Percentiles rank a stretch among this genome's conserved stretches.
Evolutionary conservation across 2,888 invertebrate genomes (phyloP).

Genomic region (Archips xylosteana): DNA sequence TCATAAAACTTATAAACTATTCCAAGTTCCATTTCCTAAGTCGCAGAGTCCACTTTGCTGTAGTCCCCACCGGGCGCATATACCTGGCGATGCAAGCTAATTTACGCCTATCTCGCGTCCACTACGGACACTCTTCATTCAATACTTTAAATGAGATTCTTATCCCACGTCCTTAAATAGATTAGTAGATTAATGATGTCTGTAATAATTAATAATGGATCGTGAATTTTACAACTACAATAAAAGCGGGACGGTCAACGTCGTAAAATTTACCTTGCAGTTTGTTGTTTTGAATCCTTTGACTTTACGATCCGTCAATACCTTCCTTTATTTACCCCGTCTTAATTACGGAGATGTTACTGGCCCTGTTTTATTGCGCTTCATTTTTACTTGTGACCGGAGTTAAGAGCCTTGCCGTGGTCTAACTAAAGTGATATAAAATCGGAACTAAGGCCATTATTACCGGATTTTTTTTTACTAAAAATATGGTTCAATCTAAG

Average conservation of each 20-base stretch:
- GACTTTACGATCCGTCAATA: constrained; percentile 82
- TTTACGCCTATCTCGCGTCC: constrained; percentile 84
- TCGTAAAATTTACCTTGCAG: constrained; percentile 81
- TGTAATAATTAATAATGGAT: constrained; percentile 86
- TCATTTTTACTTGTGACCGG: constrained; percentile 68
- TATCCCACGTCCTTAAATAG: constrained; percentile 85
- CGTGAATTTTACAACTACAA: constrained; percentile 85
- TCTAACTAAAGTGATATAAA: background rate
- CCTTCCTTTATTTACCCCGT: constrained; percentile 78
- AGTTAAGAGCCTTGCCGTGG: background rate
- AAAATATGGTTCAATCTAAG: no score
- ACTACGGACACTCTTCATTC: constrained; percentile 85
- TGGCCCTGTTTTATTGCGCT: constrained; percentile 73
- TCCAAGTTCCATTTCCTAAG: constrained; percentile 41
- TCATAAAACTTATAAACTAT: constrained; percentile 39
- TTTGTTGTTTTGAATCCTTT: constrained; percentile 82
- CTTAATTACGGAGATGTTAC: constrained; percentile 79
- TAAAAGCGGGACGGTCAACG: constrained; percentile 79
- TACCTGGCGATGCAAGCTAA: constrained; percentile 56
- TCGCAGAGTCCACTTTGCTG: constrained; percentile 40
- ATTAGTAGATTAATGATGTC: constrained; percentile 86
- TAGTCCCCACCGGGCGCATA: constrained; percentile 34
- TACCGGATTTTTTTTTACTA: background rate
- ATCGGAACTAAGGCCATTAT: background rate
- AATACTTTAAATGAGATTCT: constrained; percentile 86